Base-by-base conservation (phyloP, 2,888 invertebrate genomes). In the Pyrgus malvae region DNA sequence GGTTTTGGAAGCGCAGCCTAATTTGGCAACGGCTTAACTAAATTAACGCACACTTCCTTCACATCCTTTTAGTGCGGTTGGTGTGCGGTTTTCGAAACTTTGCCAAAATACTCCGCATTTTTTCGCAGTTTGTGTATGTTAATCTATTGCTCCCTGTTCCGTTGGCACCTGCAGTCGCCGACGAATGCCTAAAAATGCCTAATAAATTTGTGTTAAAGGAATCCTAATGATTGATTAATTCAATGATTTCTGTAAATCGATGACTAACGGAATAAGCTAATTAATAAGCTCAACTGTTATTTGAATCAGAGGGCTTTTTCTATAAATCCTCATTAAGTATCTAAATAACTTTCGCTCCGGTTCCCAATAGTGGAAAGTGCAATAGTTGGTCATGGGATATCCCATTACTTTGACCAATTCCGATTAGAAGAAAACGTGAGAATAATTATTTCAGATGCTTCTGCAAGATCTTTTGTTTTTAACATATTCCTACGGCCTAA, bases 51-150 rank as follows among this genome's bases (percentile, higher is more conserved):
- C 64, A 65, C 67, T 67, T 64, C 77, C 81, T 78, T 76, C 85
- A 79, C 83, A 79, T 71, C 71, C 74, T 72, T 79, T 73, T 77
- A 80, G 68, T 66, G 86, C 74, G 85, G 87, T 84, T 87, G 75
- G 76, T 59, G 40, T 82, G 85, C 70, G 86, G 85, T 88, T 79
- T 70, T 77, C 76, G 66, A 84, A 86, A 80, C 67, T 76, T 75
- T 65, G 71, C 70, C 69, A 75, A 74, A 65, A 75, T 70, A 64
- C 72, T 68, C 65, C 65, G 65, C 72, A 66, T 68, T 72, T 74
- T 74, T 72, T 67, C 64, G 66, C 69, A 70, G 78, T 74, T 76
- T 70, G 72, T 76, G 80, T 80, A 77, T 78, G 53, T 69, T 72
- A 73, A 79, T 81, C 80, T 82, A 79, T 83, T 76, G 72, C 68